Evolutionary conservation across 2,797 vertebrate species (phyloP).

Genomic region (Lacerta agilis): DNA sequence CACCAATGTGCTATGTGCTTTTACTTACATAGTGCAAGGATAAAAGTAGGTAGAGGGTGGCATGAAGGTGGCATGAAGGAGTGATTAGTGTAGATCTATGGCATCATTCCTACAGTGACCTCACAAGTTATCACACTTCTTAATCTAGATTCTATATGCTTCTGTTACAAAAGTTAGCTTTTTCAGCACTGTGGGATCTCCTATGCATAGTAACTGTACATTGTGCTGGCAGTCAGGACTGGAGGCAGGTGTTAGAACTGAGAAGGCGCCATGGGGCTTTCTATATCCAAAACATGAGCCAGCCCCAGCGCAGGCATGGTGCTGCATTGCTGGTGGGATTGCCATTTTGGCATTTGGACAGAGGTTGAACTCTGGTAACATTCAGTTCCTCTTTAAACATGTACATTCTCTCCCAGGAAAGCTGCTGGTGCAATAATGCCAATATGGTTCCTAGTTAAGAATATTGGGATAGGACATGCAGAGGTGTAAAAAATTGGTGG

Average conservation of each 20-base stretch:
- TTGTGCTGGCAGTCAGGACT: background rate
- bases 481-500: background rate
- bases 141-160: background rate
- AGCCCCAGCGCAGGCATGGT: background rate
- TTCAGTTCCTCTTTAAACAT: background rate
- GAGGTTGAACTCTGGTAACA: background rate
- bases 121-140: background rate
- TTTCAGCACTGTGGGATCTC: background rate
- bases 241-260: background rate
- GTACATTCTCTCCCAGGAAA: background rate
- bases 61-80: background rate
- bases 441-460: background rate
- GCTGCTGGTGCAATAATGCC: background rate
- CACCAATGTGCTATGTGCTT: background rate
- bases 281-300: background rate
- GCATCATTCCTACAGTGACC: background rate
- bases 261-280: background rate
- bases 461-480: background rate
- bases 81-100: background rate
- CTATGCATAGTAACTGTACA: background rate
- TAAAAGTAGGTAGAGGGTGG: background rate
- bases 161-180: background rate
- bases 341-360: too few species aligned
- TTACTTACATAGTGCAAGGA: background rate
- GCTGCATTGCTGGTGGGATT: background rate